Conservation (phyloP, 2,888 invertebrate species). For the Nezara viridula region DNA sequence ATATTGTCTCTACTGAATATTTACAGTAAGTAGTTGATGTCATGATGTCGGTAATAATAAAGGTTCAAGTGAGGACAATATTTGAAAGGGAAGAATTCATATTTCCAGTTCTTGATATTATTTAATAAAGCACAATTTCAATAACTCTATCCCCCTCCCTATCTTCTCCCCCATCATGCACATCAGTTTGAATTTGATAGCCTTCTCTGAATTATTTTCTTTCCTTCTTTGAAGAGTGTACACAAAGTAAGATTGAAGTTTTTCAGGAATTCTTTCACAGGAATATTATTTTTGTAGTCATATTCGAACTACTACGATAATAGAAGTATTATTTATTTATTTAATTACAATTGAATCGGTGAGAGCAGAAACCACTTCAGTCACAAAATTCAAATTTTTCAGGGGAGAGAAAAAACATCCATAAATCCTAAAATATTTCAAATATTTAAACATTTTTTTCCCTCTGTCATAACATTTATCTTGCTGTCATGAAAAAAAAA, state of each 20-base stretch:
- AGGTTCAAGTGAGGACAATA: background rate
- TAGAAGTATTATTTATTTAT: no score
- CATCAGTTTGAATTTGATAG: background rate
- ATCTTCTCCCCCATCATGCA: background rate
- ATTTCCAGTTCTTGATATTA: background rate
- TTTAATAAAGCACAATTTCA: background rate
- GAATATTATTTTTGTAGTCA: background rate
- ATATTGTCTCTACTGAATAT: no score
- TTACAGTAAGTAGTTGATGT: background rate
- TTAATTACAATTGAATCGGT: no score
- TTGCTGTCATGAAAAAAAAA: no score
- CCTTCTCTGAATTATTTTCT: background rate
- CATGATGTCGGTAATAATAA: background rate
- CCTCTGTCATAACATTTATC: no score
- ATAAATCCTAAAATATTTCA: no score
- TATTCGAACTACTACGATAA: no score
- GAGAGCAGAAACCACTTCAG: no score
- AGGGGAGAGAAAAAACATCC: no score
- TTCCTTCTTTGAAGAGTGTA: no score
- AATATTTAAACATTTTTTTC: no score
- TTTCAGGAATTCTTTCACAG: background rate
- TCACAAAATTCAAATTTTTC: no score
- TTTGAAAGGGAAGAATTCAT: conserved; percentile 14
- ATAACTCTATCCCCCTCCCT: background rate
- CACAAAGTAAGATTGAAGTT: background rate